A percentile compares a stretch with the other conserved stretches of the same genome.
Evolutionary conservation across 2,888 invertebrate genomes (phyloP).

Genomic region (Aspidiotus destructor): DNA sequence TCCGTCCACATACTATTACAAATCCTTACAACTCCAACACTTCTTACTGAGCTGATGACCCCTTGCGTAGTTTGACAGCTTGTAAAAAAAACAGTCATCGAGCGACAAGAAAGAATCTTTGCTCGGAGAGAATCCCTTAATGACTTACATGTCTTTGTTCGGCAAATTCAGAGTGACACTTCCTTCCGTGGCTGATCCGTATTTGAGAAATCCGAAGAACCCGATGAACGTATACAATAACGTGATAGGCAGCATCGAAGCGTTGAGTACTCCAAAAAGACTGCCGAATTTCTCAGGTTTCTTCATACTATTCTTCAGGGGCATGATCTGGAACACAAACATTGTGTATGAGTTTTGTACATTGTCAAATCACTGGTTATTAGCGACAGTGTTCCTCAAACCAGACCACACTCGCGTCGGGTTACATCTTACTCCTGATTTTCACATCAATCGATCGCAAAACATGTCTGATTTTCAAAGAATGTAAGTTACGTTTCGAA

Average conservation of each 20-base stretch:
- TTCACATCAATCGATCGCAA: no score
- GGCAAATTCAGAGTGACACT: conserved; percentile 82
- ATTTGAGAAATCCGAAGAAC: conserved; percentile 81
- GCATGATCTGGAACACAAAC: conserved; percentile 63
- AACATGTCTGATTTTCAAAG: no score
- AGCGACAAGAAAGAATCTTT: conserved; percentile 42
- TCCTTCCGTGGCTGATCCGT: conserved; percentile 60
- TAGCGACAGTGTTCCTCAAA: no score
- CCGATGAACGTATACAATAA: conserved; percentile 79
- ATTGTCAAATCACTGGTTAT: no score
- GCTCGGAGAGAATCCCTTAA: conserved; percentile 44
- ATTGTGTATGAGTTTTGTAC: background rate
- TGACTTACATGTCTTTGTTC: conserved; percentile 52
- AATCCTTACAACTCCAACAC: no score
- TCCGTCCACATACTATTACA: background rate
- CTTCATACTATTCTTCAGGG: conserved; percentile 90
- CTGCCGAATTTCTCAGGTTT: conserved; percentile 71
- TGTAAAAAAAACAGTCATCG: background rate
- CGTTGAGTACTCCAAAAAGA: conserved; percentile 72
- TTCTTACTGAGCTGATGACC: no score
- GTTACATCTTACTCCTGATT: no score
- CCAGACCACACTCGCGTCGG: no score
- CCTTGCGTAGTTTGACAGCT: no score
- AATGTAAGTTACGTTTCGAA: no score
- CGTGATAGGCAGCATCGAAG: conserved; percentile 70